Conservation (phyloP, 2,113 vertebrate species). For the Cottus gobio region DNA sequence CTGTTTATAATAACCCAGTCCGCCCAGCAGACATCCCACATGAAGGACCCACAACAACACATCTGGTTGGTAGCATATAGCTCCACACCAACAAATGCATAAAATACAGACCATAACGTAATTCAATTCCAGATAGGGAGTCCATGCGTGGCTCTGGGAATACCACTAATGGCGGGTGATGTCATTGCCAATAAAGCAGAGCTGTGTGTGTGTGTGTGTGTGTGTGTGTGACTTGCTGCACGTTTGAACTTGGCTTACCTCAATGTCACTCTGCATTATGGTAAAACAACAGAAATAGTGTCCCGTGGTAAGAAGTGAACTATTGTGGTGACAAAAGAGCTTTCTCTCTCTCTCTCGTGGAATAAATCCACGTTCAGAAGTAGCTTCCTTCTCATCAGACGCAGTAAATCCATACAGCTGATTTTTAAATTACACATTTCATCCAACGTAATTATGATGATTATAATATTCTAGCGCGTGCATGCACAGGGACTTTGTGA, state of each 20-base stretch:
- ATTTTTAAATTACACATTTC: constrained; percentile 34
- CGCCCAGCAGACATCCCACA: too few relatives aligned
- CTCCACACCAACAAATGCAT: constrained; percentile 32
- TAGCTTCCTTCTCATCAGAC: constrained; percentile 26
- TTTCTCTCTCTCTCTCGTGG: constrained; percentile 23
- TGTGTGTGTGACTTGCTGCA: constrained; percentile 14
- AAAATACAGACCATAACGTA: constrained; percentile 50
- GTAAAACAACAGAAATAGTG: constrained; percentile 41
- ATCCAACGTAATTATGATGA: constrained; percentile 31
- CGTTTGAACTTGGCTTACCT: constrained; percentile 56
- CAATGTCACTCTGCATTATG: constrained; percentile 44
- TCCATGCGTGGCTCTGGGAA: constrained; percentile 52
- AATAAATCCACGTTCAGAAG: too few relatives aligned
- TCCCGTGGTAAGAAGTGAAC: constrained; percentile 36
- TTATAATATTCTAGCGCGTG: constrained; percentile 3
- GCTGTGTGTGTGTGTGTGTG: constrained; percentile 1
- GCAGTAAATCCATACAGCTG: not conserved
- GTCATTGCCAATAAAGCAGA: constrained; percentile 57
- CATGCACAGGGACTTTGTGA: not conserved
- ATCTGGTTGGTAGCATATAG: not conserved
- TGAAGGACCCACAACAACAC: not conserved
- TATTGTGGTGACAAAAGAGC: constrained; percentile 33
- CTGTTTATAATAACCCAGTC: not conserved
- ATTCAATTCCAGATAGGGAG: constrained; percentile 56
- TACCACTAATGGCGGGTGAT: constrained; percentile 68